Percentiles rank a stretch among this genome's conserved stretches.
Conservation (phyloP, 2,797 vertebrate genomes). For the Squalus acanthias region DNA sequence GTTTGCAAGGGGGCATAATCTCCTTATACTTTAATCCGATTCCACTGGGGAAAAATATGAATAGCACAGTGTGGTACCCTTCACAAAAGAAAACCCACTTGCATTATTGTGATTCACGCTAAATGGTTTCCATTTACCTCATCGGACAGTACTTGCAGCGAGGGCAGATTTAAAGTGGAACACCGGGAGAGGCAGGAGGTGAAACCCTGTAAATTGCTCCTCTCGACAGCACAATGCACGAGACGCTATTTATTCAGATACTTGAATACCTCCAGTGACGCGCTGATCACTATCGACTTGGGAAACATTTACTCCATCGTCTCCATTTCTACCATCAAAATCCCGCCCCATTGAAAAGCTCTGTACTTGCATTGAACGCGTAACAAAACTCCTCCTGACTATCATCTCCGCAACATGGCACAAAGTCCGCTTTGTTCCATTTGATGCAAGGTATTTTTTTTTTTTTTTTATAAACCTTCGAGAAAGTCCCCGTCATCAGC, state of each 20-base stretch:
- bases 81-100: neutral
- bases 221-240: neutral
- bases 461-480: neutral
- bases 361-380: neutral
- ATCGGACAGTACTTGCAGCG: neutral
- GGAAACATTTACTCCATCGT: slow-evolving; percentile 34
- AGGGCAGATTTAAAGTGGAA: slow-evolving; percentile 3
- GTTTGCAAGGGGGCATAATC: neutral
- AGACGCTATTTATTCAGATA: slow-evolving; percentile 19
- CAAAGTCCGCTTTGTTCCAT: slow-evolving; percentile 18
- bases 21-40: neutral
- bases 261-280: slow-evolving; percentile 35
- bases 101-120: neutral
- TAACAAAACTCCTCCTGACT: slow-evolving; percentile 10
- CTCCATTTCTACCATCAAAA: slow-evolving; percentile 19
- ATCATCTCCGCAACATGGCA: neutral
- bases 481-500: neutral
- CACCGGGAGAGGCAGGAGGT: neutral
- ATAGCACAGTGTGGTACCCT: neutral
- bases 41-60: neutral
- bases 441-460: neutral
- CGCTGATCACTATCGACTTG: slow-evolving; percentile 40
- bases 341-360: neutral
- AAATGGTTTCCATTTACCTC: neutral
- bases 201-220: slow-evolving; percentile 21